A percentile compares a stretch with the other conserved stretches of the same genome.
Evolutionary conservation across 2,888 invertebrate species (phyloP).

Genomic region (Ecdyonurus torrentis): DNA sequence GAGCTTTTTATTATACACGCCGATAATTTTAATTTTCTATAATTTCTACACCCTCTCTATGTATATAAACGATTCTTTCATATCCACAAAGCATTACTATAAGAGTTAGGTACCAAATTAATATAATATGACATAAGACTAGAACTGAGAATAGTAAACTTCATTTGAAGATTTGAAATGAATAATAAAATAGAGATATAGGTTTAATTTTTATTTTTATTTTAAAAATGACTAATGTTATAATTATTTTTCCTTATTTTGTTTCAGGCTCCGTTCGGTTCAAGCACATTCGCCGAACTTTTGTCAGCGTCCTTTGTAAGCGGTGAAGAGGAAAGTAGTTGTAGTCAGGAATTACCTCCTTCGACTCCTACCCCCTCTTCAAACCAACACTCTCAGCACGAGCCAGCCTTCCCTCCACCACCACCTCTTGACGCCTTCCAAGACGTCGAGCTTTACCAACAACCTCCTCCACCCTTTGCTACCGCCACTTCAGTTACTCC

Average conservation of each 20-base stretch:
- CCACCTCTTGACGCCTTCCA: constrained; percentile 8
- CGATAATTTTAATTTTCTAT: neutral
- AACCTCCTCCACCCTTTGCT: constrained; percentile 16
- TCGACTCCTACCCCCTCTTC: constrained; percentile 23
- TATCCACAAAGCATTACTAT: no score
- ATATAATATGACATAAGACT: no score
- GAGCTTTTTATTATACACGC: neutral
- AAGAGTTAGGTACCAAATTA: no score
- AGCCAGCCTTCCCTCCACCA: constrained; percentile 11
- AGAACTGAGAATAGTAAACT: no score
- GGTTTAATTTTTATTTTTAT: no score
- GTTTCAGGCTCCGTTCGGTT: constrained; percentile 61
- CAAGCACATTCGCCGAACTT: constrained; percentile 60
- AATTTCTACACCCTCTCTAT: neutral
- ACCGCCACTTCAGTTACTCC: constrained; percentile 4
- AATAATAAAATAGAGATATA: no score
- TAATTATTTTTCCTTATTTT: no score
- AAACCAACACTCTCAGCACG: constrained; percentile 11
- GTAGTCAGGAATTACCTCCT: constrained; percentile 38
- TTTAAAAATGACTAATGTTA: no score
- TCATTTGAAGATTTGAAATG: no score
- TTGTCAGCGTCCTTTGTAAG: constrained; percentile 56
- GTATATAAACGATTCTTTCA: neutral
- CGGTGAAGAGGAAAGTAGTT: constrained; percentile 53
- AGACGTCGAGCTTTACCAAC: constrained; percentile 1